Conservation (phyloP, 2,113 vertebrate species). For the Toxostoma redivivum region DNA sequence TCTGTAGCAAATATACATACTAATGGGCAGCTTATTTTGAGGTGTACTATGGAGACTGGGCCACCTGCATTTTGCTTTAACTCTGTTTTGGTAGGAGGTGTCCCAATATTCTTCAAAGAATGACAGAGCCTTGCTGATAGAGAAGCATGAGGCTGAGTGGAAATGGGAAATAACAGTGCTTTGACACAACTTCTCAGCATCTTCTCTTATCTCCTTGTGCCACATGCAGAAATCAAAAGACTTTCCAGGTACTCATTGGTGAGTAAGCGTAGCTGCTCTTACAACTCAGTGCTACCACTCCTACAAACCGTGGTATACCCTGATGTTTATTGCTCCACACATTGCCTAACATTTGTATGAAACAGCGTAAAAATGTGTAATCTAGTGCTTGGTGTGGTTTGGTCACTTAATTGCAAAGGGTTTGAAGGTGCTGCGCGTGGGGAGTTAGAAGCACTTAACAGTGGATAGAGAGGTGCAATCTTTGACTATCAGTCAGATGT, state of each 20-base stretch:
- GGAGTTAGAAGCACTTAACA: not conserved
- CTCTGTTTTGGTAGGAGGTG: not conserved
- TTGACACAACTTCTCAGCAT: not conserved
- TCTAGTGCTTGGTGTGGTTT: not conserved
- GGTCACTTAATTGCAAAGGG: not conserved
- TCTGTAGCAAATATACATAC: not conserved
- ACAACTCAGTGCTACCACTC: not conserved
- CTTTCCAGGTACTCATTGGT: not conserved
- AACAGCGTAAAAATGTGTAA: not conserved
- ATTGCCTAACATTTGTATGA: not conserved
- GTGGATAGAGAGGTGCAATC: not conserved
- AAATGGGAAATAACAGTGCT: fast-evolving
- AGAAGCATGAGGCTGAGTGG: fast-evolving
- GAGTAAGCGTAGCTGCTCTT: not conserved
- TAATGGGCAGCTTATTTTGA: not conserved
- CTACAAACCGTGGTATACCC: not conserved
- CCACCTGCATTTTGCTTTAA: not conserved
- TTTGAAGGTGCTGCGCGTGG: not conserved
- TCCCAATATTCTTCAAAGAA: not conserved
- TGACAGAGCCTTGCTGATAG: not conserved
- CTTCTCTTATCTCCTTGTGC: not conserved
- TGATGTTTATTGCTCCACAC: not conserved
- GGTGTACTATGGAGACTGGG: not conserved
- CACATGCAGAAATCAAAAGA: not conserved
- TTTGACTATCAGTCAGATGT: not conserved